phyloP scores from a whole-genome alignment of 2,113 vertebrate species.

The Tauraco erythrolophus region DNA sequence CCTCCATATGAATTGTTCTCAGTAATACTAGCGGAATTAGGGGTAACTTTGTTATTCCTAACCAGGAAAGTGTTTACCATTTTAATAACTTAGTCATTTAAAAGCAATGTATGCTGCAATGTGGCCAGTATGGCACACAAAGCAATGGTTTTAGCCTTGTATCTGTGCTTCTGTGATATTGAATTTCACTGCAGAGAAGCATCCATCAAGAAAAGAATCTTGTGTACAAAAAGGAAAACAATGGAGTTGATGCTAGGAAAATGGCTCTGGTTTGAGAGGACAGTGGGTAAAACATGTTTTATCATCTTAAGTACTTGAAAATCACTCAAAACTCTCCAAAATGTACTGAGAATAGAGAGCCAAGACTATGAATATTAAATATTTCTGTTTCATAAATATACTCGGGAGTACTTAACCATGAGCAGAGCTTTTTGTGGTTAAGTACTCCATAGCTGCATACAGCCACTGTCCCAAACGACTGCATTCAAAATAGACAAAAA shows the following conservation, averaged over 20 bases:
- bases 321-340: not conserved
- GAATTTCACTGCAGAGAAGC: not conserved
- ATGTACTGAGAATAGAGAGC: not conserved
- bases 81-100: not conserved
- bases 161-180: not conserved
- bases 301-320: not conserved
- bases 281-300: not conserved
- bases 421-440: not conserved
- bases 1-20: not conserved
- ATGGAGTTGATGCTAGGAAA: not conserved
- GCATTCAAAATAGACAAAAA: not conserved
- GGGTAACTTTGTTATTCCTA: not conserved
- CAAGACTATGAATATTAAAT: not conserved
- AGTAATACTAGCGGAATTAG: not conserved
- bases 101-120: not conserved
- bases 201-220: not conserved
- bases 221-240: not conserved
- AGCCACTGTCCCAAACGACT: not conserved
- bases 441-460: not conserved
- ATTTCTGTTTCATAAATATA: not conserved
- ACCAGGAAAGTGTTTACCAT: not conserved
- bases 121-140: not conserved
- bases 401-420: not conserved
- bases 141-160: not conserved
- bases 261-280: not conserved